Percentiles rank a stretch among this genome's conserved stretches.
Evolutionary conservation across 2,113 vertebrate species (phyloP).

Genomic region (Octodon degus): DNA sequence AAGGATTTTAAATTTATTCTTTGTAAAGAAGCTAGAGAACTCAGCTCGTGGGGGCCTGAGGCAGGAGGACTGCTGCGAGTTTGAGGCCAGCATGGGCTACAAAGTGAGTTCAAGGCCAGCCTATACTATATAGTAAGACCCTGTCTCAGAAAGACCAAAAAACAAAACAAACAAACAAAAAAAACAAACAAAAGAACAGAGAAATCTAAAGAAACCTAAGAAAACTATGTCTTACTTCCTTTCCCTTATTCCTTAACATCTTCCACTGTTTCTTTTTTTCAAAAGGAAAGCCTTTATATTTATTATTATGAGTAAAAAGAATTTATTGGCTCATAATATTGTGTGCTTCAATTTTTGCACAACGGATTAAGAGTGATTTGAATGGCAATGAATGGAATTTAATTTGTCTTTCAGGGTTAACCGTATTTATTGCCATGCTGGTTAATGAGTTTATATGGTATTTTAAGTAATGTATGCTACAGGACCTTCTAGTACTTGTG

Average conservation of each 20-base stretch:
- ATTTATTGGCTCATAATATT: neutral
- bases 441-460: constrained; percentile 17
- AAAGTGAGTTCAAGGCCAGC: too few species aligned
- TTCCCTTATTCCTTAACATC: neutral
- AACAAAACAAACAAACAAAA: too few species aligned
- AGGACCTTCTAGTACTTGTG: constrained; percentile 71
- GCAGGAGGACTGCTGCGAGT: too few species aligned
- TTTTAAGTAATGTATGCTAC: constrained; percentile 77
- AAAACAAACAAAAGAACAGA: neutral
- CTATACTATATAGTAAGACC: too few species aligned
- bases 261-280: neutral
- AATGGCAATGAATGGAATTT: constrained; percentile 52
- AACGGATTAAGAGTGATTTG: constrained; percentile 39
- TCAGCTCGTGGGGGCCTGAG: too few species aligned
- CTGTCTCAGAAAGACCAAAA: too few species aligned
- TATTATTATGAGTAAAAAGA: neutral
- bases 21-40: neutral
- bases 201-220: neutral
- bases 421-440: constrained; percentile 67
- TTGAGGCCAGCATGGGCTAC: too few species aligned
- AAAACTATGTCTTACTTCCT: neutral
- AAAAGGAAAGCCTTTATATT: neutral
- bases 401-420: constrained; percentile 76
- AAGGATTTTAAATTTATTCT: neutral
- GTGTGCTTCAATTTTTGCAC: neutral